Base-by-base conservation (phyloP, 1,140 invertebrate genomes). In the Semibalanus balanoides region DNA sequence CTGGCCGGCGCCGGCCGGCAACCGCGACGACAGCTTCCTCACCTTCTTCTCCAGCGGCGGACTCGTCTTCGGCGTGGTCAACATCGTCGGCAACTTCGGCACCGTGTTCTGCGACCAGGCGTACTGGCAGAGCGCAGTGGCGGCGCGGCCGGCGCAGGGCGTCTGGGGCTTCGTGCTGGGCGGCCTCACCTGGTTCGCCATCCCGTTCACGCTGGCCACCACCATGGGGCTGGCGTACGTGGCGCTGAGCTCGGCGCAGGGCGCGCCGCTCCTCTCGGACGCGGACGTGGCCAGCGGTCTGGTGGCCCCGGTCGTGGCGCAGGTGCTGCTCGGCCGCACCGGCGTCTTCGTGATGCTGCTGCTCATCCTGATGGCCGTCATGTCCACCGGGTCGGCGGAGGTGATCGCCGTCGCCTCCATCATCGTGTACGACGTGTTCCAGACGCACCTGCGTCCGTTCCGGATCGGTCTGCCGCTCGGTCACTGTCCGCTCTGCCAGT, bases 101-200 rank as follows among this genome's bases (percentile, higher is more conserved):
- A 83, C 84, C 17, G 83, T 84, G 1, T 84, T 84, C 78, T 82
- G 84, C 5, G 84, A 85, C 79, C 84, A 85, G 79, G 82, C 83
- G 0, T 84, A 83, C 74, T 84, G 83, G 83, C 83, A 85, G 78
- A 82, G 82, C 76, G 80, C 79, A 31, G 82, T 83, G 25, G 82
- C 83, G 5, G 80, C 82, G 30, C 83, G 83, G 80, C 84, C 83
- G 9, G 73, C 71, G 19, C 79, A 78, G 72, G 83, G 83, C 25
- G 83, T 83, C 22, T 77, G 81, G 43, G 84, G 83, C 0, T 85
- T 85, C 74, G 79, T 85, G 14, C 71, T 81, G 0, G 84, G 84
- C 0, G 84, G 84, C 17, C 30, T 85, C 0, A 79, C 81, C 69
- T 85, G 84, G 84, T 85, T 85, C 76, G 83, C 83, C 31, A 81